Evolutionary conservation across 2,888 invertebrate species (phyloP).

Genomic region (Rotaria magnacalcarata): DNA sequence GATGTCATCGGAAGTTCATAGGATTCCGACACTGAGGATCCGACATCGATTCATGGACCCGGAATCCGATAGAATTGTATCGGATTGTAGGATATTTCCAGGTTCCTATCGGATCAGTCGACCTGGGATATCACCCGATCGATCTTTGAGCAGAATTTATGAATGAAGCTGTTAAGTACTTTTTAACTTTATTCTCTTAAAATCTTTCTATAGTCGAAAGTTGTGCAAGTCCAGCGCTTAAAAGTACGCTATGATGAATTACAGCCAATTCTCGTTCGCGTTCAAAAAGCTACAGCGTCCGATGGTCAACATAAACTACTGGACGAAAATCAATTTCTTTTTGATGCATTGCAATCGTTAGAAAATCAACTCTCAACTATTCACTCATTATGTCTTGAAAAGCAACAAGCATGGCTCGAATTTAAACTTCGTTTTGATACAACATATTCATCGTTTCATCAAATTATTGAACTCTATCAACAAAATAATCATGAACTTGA

Average conservation of each 20-base stretch:
- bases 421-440: conserved; percentile 16
- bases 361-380: neutral
- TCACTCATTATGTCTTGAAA: neutral
- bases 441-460: neutral
- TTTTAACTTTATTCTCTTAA: neutral
- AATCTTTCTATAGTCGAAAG: neutral
- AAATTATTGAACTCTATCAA: neutral
- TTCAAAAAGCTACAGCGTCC: neutral
- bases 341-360: conserved; percentile 4
- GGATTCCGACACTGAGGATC: too few relatives aligned
- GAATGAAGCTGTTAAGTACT: too few relatives aligned
- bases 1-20: too few relatives aligned
- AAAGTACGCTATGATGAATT: neutral
- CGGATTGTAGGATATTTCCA: too few relatives aligned
- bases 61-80: too few relatives aligned
- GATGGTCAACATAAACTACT: neutral
- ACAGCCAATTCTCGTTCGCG: neutral
- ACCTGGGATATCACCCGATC: too few relatives aligned
- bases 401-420: conserved; percentile 6
- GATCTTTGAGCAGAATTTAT: too few relatives aligned
- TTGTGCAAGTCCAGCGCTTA: neutral
- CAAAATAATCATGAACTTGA: neutral
- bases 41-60: too few relatives aligned
- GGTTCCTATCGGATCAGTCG: too few relatives aligned
- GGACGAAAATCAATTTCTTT: conserved; percentile 20